Evolutionary conservation across 1,140 invertebrate genomes (phyloP).

Genomic region (Nebria ingens): DNA sequence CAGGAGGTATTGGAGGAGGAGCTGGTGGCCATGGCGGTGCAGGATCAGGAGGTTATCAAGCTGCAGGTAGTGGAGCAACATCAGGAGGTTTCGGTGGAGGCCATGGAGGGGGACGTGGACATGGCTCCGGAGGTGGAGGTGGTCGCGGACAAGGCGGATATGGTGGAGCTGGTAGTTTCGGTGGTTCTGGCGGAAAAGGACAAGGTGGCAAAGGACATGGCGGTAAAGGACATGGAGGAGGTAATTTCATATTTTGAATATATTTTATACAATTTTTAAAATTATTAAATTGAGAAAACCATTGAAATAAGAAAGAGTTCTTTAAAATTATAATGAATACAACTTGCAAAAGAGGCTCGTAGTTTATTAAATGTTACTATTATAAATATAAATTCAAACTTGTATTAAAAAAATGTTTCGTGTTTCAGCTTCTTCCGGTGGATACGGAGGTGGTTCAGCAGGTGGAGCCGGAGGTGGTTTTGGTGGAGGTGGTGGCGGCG

Average conservation of each 20-base stretch:
- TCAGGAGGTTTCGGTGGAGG: not conserved
- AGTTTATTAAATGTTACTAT: no score
- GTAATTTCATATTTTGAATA: no score
- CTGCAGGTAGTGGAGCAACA: not conserved
- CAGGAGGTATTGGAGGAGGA: conserved; percentile 19
- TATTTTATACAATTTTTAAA: no score
- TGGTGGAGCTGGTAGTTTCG: conserved; percentile 11
- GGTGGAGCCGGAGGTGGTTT: conserved; percentile 15
- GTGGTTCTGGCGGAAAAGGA: conserved; percentile 16
- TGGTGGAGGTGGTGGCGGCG: conserved; percentile 15
- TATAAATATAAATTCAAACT: no score
- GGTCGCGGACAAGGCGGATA: conserved; percentile 10
- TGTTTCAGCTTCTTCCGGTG: conserved; percentile 22
- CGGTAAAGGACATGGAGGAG: not conserved
- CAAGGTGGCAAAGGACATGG: conserved; percentile 15
- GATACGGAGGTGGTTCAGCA: conserved; percentile 13
- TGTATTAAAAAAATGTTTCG: no score
- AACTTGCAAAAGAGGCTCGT: no score
- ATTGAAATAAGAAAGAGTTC: no score
- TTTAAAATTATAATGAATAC: no score
- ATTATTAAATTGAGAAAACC: no score
- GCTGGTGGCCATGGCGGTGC: conserved; percentile 23
- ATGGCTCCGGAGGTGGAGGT: conserved; percentile 7
- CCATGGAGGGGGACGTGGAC: conserved; percentile 5
- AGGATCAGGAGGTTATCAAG: not conserved